Evolutionary conservation across 2,797 vertebrate species (phyloP).

Genomic region (Dermochelys coriacea): DNA sequence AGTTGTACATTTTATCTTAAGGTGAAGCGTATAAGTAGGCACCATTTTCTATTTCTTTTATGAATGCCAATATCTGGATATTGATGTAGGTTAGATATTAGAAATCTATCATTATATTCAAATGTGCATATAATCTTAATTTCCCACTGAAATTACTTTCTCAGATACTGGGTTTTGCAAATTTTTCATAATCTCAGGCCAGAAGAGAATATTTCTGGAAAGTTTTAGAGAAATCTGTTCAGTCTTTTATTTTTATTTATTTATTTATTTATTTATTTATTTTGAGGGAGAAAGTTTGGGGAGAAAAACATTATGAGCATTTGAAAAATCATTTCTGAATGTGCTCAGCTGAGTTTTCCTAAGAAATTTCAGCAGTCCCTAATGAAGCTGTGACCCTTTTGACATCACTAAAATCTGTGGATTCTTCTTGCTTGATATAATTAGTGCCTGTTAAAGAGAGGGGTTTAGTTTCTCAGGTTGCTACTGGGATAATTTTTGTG

Average conservation of each 20-base stretch:
- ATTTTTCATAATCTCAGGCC: neutral
- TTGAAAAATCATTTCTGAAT: neutral
- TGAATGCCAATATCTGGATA: neutral
- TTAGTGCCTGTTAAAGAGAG: neutral
- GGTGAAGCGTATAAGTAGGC: neutral
- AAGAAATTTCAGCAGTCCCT: neutral
- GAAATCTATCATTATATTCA: neutral
- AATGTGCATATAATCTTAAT: neutral
- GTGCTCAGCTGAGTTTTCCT: neutral
- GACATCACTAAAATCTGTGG: neutral
- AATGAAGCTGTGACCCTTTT: neutral
- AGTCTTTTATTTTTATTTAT: neutral
- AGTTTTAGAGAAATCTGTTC: neutral
- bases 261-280: too few species aligned
- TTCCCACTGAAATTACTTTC: neutral
- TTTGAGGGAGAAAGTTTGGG: neutral
- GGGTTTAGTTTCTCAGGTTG: neutral
- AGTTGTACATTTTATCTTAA: neutral
- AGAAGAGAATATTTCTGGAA: neutral
- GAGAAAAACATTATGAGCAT: neutral
- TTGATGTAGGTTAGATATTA: neutral
- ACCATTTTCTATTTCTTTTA: neutral
- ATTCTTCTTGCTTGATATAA: neutral
- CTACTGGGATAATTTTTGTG: neutral
- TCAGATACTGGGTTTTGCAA: neutral